These are phyloP conservation scores for Diogma glabrata DNA, from an alignment of 2,888 invertebrate genomes.

Conservation along the genomic window DNA sequence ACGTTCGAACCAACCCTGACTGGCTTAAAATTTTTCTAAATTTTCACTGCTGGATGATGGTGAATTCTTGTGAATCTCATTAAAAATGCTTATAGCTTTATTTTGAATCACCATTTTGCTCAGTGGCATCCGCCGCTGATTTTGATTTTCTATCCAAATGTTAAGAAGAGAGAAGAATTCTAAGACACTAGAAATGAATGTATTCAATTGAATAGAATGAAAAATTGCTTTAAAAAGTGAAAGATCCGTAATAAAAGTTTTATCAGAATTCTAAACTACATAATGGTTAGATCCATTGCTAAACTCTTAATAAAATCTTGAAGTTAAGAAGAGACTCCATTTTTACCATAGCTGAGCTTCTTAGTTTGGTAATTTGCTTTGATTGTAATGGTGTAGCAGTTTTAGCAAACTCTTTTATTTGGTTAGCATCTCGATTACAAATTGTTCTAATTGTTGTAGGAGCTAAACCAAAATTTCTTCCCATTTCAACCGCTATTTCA, in stretches of 20 bases:
- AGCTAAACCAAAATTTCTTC: conserved; percentile 13
- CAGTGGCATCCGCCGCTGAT: conserved; percentile 14
- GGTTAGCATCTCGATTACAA: conserved; percentile 13
- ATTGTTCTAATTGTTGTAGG: conserved; percentile 14
- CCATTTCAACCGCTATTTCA: conserved; percentile 14
- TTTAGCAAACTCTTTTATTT: conserved; percentile 14
- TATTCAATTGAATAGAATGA: no score
- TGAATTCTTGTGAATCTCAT: no score
- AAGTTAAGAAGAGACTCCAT: conserved; percentile 12
- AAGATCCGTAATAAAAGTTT: no score
- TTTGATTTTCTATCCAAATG: conserved; percentile 14
- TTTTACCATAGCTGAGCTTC: conserved; percentile 13
- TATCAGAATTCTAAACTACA: no score
- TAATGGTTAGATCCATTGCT: no score
- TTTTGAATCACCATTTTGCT: conserved; percentile 15
- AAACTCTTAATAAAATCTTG: no score
- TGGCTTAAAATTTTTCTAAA: neutral
- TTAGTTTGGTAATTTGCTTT: conserved; percentile 13
- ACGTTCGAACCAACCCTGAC: conserved; percentile 10
- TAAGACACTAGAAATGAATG: no score
- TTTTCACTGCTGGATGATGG: conserved; percentile 8
- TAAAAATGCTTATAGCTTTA: conserved; percentile 11
- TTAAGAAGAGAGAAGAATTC: conserved; percentile 10
- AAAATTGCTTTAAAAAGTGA: no score
- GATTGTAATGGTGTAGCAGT: conserved; percentile 13